phyloP scores from a whole-genome alignment of 2,113 vertebrate species.

The Capreolus pygargus region DNA sequence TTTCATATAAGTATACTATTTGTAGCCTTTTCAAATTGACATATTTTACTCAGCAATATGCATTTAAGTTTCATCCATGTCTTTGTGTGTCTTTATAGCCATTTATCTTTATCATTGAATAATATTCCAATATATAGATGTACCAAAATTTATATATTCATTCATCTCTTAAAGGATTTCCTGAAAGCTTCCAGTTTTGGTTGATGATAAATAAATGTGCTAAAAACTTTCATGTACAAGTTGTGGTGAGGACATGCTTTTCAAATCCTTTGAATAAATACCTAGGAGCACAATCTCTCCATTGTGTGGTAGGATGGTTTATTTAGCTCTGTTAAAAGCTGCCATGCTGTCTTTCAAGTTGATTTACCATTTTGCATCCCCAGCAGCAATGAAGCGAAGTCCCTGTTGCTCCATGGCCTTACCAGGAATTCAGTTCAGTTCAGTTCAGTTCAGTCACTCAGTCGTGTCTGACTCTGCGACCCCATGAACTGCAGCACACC shows the following conservation, averaged over 20 bases:
- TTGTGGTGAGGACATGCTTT: not conserved
- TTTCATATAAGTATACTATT: not conserved
- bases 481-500: not conserved
- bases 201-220: not conserved
- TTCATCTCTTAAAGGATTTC: not conserved
- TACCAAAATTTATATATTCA: not conserved
- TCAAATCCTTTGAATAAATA: not conserved
- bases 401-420: not conserved
- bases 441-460: not conserved
- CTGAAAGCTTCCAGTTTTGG: not conserved
- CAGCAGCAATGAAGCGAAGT: not conserved
- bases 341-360: not conserved
- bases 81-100: not conserved
- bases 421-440: not conserved
- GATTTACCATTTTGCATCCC: not conserved
- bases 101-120: not conserved
- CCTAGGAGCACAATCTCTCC: not conserved
- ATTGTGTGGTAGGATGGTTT: not conserved
- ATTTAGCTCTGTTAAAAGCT: not conserved
- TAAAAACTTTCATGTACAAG: not conserved
- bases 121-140: not conserved
- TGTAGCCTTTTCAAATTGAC: not conserved
- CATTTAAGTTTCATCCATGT: not conserved
- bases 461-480: not conserved
- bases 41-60: not conserved